Conservation (phyloP, 2,113 vertebrate species). For the Rhea americana region DNA sequence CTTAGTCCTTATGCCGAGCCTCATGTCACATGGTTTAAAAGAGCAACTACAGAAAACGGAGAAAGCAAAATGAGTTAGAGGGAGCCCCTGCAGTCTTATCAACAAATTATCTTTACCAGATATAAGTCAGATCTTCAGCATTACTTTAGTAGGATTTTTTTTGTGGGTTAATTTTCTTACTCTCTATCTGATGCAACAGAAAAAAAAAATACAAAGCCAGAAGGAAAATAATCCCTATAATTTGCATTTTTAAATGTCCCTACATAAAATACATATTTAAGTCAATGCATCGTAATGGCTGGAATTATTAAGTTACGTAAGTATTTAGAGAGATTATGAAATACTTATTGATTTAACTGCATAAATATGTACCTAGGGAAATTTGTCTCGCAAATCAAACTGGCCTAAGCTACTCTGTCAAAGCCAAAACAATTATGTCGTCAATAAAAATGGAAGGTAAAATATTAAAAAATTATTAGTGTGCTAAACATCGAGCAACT, state of each 20-base stretch:
- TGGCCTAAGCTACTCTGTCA: background rate
- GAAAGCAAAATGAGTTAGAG: conserved; percentile 29
- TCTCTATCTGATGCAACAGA: conserved; percentile 65
- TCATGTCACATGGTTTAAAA: background rate
- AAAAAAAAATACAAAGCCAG: conserved; percentile 57
- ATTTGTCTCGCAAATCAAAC: conserved; percentile 41
- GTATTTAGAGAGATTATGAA: conserved; percentile 68
- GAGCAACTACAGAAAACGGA: conserved; percentile 24
- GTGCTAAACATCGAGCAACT: background rate
- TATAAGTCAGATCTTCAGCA: conserved; percentile 50
- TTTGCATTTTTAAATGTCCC: conserved; percentile 64
- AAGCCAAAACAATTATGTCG: conserved; percentile 56
- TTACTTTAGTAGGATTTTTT: conserved; percentile 53
- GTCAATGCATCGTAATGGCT: conserved; percentile 44
- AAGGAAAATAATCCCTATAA: conserved; percentile 63
- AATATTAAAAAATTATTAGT: background rate
- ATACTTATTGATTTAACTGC: conserved; percentile 65
- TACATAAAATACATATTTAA: conserved; percentile 62
- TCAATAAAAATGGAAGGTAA: conserved; percentile 23
- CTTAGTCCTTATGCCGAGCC: background rate
- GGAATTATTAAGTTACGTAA: conserved; percentile 64
- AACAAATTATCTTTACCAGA: conserved; percentile 52
- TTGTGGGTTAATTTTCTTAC: conserved; percentile 62
- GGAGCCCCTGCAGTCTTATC: background rate
- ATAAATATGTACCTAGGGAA: conserved; percentile 57